These are phyloP conservation scores for Philaethria dido DNA, from an alignment of 2,888 invertebrate genomes.

Conservation along the genomic window DNA sequence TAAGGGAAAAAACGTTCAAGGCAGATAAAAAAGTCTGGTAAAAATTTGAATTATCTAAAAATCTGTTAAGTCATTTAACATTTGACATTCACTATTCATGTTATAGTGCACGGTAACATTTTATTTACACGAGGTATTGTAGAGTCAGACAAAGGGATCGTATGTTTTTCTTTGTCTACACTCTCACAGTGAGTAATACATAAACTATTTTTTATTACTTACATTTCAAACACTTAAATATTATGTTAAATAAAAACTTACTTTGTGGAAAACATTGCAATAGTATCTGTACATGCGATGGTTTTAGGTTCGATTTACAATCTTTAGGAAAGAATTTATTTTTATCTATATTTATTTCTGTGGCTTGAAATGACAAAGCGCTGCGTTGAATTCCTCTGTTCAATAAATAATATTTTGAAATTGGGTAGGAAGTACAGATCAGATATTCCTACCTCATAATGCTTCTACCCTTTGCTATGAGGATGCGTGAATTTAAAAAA, in stretches of 20 bases:
- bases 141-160: neutral
- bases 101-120: neutral
- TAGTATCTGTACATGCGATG: too few relatives aligned
- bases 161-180: constrained; percentile 1
- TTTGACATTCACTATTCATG: constrained; percentile 2
- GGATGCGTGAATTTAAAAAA: neutral
- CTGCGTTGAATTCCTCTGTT: too few relatives aligned
- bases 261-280: too few relatives aligned
- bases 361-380: too few relatives aligned
- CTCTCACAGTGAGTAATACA: neutral
- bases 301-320: too few relatives aligned
- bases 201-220: neutral
- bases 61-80: neutral
- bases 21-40: neutral
- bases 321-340: too few relatives aligned
- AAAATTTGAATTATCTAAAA: neutral
- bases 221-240: neutral
- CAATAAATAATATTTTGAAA: too few relatives aligned
- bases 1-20: neutral
- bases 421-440: too few relatives aligned
- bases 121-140: neutral
- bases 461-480: too few relatives aligned
- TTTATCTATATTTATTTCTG: too few relatives aligned
- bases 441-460: too few relatives aligned
- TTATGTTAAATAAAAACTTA: too few relatives aligned